Conservation (phyloP, 2,113 vertebrate genomes). For the Tupaia tana region DNA sequence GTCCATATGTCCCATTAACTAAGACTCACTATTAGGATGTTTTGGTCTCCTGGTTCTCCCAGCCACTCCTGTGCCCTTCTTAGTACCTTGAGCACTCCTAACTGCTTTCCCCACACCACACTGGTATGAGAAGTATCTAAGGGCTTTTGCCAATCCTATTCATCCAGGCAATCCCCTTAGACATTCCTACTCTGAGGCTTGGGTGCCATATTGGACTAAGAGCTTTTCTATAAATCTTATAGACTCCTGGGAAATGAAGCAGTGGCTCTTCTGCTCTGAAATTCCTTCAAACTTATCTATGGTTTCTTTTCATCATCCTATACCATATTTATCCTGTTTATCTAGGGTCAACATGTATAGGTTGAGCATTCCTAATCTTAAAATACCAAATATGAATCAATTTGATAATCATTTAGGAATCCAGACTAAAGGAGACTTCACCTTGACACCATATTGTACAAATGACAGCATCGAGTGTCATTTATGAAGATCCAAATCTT, state of each 20-base stretch:
- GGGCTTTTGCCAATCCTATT: neutral
- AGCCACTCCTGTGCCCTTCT: neutral
- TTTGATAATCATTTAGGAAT: neutral
- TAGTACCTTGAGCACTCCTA: neutral
- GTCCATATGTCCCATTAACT: fast-evolving
- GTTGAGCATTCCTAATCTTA: too few species aligned
- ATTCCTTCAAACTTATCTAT: neutral
- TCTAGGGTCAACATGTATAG: neutral
- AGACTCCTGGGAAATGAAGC: neutral
- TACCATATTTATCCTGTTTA: neutral
- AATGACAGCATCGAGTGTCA: neutral
- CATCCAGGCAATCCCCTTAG: neutral
- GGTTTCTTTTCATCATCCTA: neutral
- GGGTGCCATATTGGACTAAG: neutral
- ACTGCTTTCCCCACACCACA: neutral
- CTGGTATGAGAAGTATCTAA: neutral
- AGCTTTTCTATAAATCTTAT: neutral
- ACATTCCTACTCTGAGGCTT: neutral
- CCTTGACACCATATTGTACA: neutral
- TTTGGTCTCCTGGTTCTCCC: neutral
- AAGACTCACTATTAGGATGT: neutral
- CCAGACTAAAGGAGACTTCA: neutral
- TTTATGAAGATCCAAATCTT: too few species aligned
- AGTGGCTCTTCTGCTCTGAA: neutral
- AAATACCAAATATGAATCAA: too few species aligned